Percentiles rank a stretch among this genome's conserved stretches.
Conservation (phyloP, 2,888 invertebrate species). For the Smittia sp. region DNA sequence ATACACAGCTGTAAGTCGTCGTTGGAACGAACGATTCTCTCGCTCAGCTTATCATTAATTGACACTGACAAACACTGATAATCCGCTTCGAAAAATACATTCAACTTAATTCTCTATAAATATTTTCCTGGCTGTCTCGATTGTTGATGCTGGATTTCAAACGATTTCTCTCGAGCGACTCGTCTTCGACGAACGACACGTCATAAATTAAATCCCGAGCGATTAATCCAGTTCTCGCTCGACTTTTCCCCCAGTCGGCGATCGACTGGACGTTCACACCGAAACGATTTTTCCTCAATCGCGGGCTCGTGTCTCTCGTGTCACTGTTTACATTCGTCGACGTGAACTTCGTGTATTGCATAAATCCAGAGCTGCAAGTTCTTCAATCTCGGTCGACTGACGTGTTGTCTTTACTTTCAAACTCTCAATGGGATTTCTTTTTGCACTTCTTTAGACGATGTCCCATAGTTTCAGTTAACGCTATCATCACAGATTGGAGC, state of each 20-base stretch:
- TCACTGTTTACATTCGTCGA: neutral
- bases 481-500: conserved; percentile 39
- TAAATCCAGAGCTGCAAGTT: neutral
- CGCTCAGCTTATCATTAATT: conserved; percentile 36
- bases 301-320: neutral
- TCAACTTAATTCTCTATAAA: conserved; percentile 26
- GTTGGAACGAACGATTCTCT: neutral
- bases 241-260: neutral
- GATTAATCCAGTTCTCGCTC: neutral
- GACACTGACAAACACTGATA: conserved; percentile 39
- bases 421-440: conserved; percentile 25
- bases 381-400: neutral
- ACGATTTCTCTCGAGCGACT: no score
- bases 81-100: conserved; percentile 33
- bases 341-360: neutral
- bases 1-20: neutral
- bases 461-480: conserved; percentile 27
- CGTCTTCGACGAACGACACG: neutral
- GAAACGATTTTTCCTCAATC: neutral
- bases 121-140: conserved; percentile 4
- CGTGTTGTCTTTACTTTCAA: neutral
- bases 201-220: neutral
- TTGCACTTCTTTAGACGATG: conserved; percentile 39
- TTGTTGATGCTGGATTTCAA: neutral
- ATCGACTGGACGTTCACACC: neutral